These are phyloP conservation scores for Sanderia malayensis DNA, from an alignment of 30 jellyfish, hydroid and myxozoan genomes.

Conservation along the genomic window DNA sequence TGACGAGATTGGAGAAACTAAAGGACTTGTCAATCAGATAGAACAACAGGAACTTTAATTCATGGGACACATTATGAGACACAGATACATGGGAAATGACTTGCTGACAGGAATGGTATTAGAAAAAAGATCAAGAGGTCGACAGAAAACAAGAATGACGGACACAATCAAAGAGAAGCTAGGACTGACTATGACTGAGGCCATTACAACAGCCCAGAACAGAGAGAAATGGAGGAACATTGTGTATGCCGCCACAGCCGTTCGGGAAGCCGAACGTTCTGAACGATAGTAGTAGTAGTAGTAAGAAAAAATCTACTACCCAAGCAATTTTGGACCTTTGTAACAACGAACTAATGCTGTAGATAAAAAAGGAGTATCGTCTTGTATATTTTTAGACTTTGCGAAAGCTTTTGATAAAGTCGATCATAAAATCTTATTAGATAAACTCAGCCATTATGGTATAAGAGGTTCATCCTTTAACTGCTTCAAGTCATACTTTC, in stretches of 20 bases:
- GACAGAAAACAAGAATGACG: constrained; percentile 8
- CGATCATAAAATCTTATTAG: not conserved
- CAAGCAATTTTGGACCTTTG: not conserved
- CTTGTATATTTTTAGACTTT: not conserved
- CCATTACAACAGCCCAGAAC: constrained; percentile 29
- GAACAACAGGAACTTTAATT: not conserved
- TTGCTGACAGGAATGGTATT: constrained; percentile 20
- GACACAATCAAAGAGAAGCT: constrained; percentile 24
- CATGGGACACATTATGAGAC: constrained; percentile 14
- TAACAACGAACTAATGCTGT: not conserved
- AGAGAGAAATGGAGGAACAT: constrained; percentile 23
- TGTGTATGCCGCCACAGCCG: constrained; percentile 43
- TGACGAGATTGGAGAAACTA: not conserved
- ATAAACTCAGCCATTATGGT: not conserved
- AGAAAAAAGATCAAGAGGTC: not conserved
- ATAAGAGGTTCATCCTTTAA: not conserved
- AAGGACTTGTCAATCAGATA: constrained; percentile 7
- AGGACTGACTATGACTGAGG: constrained; percentile 36
- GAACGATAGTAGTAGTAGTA: too few relatives aligned
- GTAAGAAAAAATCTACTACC: too few relatives aligned
- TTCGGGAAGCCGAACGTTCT: too few relatives aligned
- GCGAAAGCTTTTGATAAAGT: not conserved
- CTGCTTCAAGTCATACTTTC: not conserved
- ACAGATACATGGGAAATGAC: not conserved
- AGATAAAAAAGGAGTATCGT: not conserved